phyloP scores from a whole-genome alignment of 2,113 vertebrate species.

The Neopipo cinnamomea region DNA sequence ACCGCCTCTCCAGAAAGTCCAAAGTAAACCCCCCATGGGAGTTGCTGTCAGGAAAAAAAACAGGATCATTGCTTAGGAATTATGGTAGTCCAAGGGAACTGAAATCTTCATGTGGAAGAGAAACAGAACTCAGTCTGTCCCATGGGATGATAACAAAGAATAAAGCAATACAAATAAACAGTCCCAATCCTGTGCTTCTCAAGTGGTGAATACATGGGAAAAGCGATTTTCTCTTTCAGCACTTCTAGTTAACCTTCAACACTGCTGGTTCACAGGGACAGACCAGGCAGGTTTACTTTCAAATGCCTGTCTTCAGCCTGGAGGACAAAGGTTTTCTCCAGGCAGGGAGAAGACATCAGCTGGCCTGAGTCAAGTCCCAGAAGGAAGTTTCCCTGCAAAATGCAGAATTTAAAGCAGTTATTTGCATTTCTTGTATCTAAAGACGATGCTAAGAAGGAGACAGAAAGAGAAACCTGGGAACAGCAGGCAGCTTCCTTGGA shows the following conservation, averaged over 20 bases:
- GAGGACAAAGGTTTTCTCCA: not conserved
- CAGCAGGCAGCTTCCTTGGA: conserved; percentile 7
- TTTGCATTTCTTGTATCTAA: conserved; percentile 1
- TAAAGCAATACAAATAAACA: not conserved
- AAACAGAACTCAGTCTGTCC: not conserved
- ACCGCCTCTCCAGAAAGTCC: not conserved
- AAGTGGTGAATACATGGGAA: not conserved
- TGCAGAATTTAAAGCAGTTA: not conserved
- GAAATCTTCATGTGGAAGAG: not conserved
- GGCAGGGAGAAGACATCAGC: not conserved
- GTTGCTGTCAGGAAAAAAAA: not conserved
- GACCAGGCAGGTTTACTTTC: not conserved
- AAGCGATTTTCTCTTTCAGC: not conserved
- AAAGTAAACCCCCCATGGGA: not conserved
- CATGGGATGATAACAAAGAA: not conserved
- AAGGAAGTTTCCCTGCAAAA: conserved; percentile 2
- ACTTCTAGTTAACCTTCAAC: not conserved
- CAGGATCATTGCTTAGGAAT: not conserved
- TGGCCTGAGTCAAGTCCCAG: not conserved
- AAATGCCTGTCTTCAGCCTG: not conserved
- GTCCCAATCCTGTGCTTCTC: not conserved
- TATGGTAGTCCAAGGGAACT: not conserved
- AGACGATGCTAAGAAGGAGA: not conserved
- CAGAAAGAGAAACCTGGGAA: conserved; percentile 8
- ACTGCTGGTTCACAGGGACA: not conserved